Percentiles rank a stretch among this genome's conserved stretches.
phyloP scores from a whole-genome alignment of 2,797 vertebrate genomes.

The Enoplosus armatus region DNA sequence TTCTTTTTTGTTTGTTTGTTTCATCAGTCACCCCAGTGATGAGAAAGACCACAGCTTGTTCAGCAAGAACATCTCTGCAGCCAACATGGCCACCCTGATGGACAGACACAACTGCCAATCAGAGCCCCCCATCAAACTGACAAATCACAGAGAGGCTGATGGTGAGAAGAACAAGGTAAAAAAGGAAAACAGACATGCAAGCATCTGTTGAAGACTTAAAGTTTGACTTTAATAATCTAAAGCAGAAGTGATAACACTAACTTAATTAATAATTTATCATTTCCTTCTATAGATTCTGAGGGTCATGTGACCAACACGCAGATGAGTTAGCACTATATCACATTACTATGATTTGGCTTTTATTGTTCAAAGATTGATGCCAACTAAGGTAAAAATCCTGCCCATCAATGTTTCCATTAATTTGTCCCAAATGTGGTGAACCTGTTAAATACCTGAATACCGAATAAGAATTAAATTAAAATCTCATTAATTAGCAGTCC shows the following conservation, averaged over 20 bases:
- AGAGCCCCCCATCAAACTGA: slow-evolving; percentile 82
- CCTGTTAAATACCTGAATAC: not conserved
- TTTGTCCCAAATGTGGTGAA: not conserved
- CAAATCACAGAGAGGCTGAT: slow-evolving; percentile 80
- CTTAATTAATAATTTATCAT: too few relatives aligned
- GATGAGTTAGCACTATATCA: too few relatives aligned
- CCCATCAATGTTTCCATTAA: not conserved
- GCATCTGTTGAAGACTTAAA: not conserved
- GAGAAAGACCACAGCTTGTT: slow-evolving; percentile 92
- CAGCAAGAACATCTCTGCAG: slow-evolving; percentile 90
- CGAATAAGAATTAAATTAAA: not conserved
- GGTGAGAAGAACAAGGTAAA: slow-evolving; percentile 85
- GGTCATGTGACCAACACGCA: not conserved
- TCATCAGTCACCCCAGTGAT: slow-evolving; percentile 89
- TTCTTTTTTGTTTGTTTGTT: not conserved
- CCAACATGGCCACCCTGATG: slow-evolving; percentile 88
- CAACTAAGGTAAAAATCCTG: not conserved
- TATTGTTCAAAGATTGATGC: too few relatives aligned
- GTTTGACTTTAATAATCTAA: not conserved
- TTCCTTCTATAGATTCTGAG: too few relatives aligned
- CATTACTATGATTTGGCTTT: too few relatives aligned
- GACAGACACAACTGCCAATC: slow-evolving; percentile 80
- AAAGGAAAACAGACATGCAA: not conserved
- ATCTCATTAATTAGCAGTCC: not conserved
- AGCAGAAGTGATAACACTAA: not conserved